Evolutionary conservation across 2,888 invertebrate genomes (phyloP).

Genomic region (Cataglyphis albicans): DNA sequence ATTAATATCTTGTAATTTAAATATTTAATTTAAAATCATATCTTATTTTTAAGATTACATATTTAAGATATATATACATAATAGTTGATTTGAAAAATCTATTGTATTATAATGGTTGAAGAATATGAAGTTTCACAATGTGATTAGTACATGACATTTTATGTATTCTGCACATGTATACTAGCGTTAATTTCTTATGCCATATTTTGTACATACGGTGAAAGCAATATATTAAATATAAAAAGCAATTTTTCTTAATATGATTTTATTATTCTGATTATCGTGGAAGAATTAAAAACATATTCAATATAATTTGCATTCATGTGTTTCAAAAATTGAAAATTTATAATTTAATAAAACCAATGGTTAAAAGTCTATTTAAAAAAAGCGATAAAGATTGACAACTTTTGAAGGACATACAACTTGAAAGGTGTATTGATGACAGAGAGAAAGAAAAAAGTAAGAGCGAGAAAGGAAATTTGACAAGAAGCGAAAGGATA

Average conservation of each 20-base stretch:
- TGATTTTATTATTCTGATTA: not conserved
- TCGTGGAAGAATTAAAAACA: not conserved
- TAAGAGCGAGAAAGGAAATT: conserved; percentile 7
- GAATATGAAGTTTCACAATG: not conserved
- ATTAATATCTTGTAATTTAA: not conserved
- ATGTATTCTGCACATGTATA: not conserved
- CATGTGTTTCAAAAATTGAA: not conserved
- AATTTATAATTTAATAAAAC: not conserved
- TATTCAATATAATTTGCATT: conserved; percentile 5
- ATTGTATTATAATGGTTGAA: not conserved
- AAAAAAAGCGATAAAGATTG: not conserved
- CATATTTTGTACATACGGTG: not conserved
- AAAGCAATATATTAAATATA: conserved; percentile 27
- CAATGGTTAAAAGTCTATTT: not conserved
- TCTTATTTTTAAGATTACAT: not conserved
- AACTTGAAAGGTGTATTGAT: not conserved
- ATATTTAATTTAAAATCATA: not conserved
- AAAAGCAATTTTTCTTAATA: conserved; percentile 8
- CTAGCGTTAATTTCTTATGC: conserved; percentile 12
- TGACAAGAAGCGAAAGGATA: conserved; percentile 18
- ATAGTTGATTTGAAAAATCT: not conserved
- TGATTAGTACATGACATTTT: not conserved
- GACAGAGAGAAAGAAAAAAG: not conserved
- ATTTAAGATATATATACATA: not conserved
- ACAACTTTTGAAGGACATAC: not conserved